phyloP scores from a whole-genome alignment of 64 coral and sea anemone genomes.

The Platygyra sinensis region DNA sequence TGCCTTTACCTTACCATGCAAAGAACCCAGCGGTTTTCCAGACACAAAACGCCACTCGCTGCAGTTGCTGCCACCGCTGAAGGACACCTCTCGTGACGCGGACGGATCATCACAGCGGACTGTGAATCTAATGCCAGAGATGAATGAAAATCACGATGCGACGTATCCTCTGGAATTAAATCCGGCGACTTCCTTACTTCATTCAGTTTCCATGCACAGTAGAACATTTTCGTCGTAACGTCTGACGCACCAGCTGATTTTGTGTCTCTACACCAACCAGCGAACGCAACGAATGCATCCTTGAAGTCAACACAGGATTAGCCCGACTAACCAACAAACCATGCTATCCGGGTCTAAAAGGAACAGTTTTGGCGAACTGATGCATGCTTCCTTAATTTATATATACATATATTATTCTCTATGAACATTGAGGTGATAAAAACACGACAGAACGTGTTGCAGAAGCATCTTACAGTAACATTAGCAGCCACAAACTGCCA shows the following conservation, averaged over 20 bases:
- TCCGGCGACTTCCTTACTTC: background rate
- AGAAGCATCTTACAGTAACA: too few species aligned
- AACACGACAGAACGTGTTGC: too few species aligned
- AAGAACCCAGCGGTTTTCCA: background rate
- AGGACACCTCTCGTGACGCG: background rate
- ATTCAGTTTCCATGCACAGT: background rate
- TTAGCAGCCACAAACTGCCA: too few species aligned
- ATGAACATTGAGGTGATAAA: too few species aligned
- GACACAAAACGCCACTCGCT: background rate
- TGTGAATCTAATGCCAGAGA: background rate
- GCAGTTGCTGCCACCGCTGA: background rate
- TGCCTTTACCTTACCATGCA: background rate
- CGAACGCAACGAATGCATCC: background rate
- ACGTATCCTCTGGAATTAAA: background rate
- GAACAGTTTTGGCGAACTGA: too few species aligned
- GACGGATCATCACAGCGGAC: background rate
- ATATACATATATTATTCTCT: too few species aligned
- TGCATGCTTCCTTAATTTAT: too few species aligned
- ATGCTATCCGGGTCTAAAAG: too few species aligned
- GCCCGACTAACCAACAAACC: background rate
- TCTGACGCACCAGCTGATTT: background rate
- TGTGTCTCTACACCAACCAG: background rate
- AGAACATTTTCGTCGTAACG: background rate
- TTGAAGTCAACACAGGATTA: background rate
- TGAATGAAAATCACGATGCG: background rate